Evolutionary conservation across 2,888 invertebrate genomes (phyloP), one percentile per base, ranked within the genome.

Genomic region (Dione vanillae): DNA sequence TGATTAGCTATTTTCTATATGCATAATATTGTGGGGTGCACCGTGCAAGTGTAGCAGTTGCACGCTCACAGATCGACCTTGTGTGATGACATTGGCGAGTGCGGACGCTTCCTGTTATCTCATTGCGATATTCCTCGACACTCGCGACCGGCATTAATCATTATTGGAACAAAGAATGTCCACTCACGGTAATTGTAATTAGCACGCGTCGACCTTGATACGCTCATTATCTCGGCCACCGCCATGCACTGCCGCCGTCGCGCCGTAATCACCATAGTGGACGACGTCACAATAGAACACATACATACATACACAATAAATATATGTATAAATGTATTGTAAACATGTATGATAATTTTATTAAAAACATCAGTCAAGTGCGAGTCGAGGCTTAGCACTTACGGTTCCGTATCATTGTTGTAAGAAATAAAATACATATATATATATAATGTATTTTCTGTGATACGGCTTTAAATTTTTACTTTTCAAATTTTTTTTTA

Each of bases 131-230:
- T 85, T 89, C 85, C 84, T 85, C 88, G 86, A 82, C 86, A 83
- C 85, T 88, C 84, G 87, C 90, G 87, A 81, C 84, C 85, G 85
- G 90, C 89, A 89, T 91, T 92, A 88, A 90, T 92, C 91, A 91
- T 87, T 91, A 91, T 89, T 90, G 90, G 87, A 93, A 92, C 92
- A 93, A 93, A 93, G 92, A 92, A 89, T 92, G 92, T 91, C 91
- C 92, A 92, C 92, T 92, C 90, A 88, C 90, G 89, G 91, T 90
- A 91, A 91, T 92, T 88, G 88, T 90, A 92, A 92, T 93, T 91
- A 92, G 88, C 90, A 89, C 91, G 90, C 87, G 86, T 82, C 76
- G 87, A 77, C 87, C 87, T 84, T 86, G 84, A 73, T 75, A 78
- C 78, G 79, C 80, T 83, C 83, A 83, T 85, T 87, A 85, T 86